phyloP scores from a whole-genome alignment of 2,113 vertebrate genomes.

The Ancistrus triradiatus region DNA sequence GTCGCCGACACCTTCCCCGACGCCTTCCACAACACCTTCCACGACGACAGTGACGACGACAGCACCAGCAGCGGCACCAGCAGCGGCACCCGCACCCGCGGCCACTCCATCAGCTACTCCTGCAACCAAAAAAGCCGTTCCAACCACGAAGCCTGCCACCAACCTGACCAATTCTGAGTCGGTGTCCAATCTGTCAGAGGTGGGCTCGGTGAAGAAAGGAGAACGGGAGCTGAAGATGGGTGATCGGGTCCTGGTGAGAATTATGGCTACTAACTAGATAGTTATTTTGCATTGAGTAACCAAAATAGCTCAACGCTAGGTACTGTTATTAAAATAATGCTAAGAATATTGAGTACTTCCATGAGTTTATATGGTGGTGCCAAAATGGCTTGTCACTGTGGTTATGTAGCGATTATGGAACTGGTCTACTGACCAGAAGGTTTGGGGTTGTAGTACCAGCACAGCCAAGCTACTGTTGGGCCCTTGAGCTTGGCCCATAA shows the following conservation, averaged over 20 bases:
- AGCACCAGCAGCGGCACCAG: constrained; percentile 53
- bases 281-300: too few relatives aligned
- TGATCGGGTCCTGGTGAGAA: constrained; percentile 90
- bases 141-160: constrained; percentile 61
- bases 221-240: constrained; percentile 93
- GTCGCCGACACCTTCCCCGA: constrained; percentile 76
- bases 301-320: too few relatives aligned
- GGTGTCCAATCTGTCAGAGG: constrained; percentile 91
- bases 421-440: too few relatives aligned
- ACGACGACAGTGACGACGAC: constrained; percentile 54
- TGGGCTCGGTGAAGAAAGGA: constrained; percentile 90
- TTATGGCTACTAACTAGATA: neutral
- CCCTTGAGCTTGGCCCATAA: too few relatives aligned
- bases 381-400: too few relatives aligned
- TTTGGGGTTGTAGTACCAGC: too few relatives aligned
- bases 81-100: constrained; percentile 9
- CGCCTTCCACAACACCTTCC: constrained; percentile 77
- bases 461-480: too few relatives aligned
- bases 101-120: constrained; percentile 41
- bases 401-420: too few relatives aligned
- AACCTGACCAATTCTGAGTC: constrained; percentile 90
- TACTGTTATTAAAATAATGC: too few relatives aligned
- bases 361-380: too few relatives aligned
- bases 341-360: too few relatives aligned
- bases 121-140: constrained; percentile 54